Evolutionary conservation across 2,113 vertebrate genomes (phyloP), one percentile per base, ranked within the genome.

Genomic region (Atherinomorus stipes): DNA sequence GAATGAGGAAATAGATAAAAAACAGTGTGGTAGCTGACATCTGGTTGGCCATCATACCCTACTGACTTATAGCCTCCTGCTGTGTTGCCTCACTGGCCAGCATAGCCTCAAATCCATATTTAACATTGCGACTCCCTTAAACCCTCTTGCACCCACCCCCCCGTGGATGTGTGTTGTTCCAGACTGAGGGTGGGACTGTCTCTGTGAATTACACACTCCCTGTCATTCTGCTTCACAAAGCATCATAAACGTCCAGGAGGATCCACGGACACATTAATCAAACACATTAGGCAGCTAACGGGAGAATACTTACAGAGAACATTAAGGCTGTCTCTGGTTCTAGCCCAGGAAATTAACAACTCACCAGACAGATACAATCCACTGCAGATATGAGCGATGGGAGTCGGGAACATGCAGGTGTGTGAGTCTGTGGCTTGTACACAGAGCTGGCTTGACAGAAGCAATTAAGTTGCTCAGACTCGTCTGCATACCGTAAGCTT

Each of bases 41-140:
- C 40, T 10, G 67, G 38, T 59, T 72, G 64, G 66, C 34, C 26
- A 7, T 22, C 45, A 51, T 65, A 62, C 73, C 72, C 58, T 54
- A 79, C 25, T 86, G 90, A 85, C 64, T 34, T 53, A 91, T 75
- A 87, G 71, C 58, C 59, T 88, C 68, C 63, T 0, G 87, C 65
- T 70, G 90, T 79, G 75, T 85, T 81, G 83, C 78, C 76, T 71
- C 79, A 91, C 69, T 86, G 77, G 85, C 84, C 77, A 90, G 93
- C 90, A 63, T 87, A 88, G 11, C 83, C 89, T 89, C 81, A 91
- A 92, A 95, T 95, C 94, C 93, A 90, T 93, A 93, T 88, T 92
- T 84, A 90, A 94, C 92, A 94, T 87, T 78, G 64, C 28, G 4
- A 44, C 12, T 11, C 56, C 25, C 79, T 74, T 65, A 83, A 83